A percentile compares a stretch with the other conserved stretches of the same genome.
These are phyloP conservation scores for Platysternon megacephalum DNA, from an alignment of 2,113 vertebrate species.

Conservation along the genomic window DNA sequence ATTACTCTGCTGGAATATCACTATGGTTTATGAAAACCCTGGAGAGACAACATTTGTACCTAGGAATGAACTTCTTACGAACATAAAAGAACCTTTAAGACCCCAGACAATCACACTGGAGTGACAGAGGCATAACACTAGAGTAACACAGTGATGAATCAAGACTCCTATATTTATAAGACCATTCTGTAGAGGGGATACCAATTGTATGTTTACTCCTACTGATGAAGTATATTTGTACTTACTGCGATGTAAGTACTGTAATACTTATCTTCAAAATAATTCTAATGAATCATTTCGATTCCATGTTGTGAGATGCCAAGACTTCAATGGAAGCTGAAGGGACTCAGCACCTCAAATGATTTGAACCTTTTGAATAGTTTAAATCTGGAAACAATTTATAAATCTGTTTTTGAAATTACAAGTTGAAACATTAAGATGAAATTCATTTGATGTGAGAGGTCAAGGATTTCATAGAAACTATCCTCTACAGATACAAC, in stretches of 20 bases:
- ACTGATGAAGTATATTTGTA: not conserved
- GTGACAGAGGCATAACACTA: not conserved
- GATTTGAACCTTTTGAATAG: not conserved
- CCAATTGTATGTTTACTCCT: not conserved
- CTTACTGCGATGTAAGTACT: not conserved
- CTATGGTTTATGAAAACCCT: not conserved
- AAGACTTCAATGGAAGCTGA: not conserved
- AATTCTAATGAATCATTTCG: not conserved
- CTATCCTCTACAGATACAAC: constrained; percentile 26
- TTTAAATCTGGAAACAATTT: not conserved
- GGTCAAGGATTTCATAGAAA: constrained; percentile 36
- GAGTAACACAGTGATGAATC: not conserved
- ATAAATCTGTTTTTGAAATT: constrained; percentile 34
- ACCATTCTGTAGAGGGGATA: not conserved
- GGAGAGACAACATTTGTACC: not conserved
- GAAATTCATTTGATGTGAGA: not conserved
- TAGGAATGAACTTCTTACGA: not conserved
- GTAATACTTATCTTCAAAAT: not conserved
- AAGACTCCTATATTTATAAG: constrained; percentile 20
- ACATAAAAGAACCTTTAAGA: not conserved
- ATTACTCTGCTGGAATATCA: constrained; percentile 5
- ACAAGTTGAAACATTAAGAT: constrained; percentile 1
- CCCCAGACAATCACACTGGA: not conserved
- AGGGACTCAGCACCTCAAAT: not conserved
- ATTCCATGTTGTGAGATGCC: not conserved